Evolutionary conservation across 2,888 invertebrate species (phyloP).

Genomic region (Diaprepes abbreviatus): DNA sequence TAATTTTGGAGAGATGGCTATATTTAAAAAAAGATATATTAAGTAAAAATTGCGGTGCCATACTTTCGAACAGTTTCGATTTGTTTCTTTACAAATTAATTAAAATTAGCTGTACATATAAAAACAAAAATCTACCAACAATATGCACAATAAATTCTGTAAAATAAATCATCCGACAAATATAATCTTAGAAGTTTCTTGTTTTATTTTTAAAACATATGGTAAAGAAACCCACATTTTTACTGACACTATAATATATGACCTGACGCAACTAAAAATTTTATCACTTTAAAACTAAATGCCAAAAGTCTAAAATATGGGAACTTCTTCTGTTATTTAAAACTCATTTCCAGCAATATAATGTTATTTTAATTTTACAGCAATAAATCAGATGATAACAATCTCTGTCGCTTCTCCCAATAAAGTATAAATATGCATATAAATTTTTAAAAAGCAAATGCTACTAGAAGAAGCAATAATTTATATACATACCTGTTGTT

Average conservation of each 20-base stretch:
- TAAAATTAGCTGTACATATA: no score
- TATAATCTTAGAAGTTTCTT: not conserved
- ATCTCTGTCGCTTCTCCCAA: conserved; percentile 59
- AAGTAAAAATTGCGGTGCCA: no score
- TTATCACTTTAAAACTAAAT: conserved; percentile 14
- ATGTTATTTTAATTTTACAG: conserved; percentile 50
- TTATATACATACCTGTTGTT: conserved; percentile 66
- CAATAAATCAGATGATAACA: conserved; percentile 55
- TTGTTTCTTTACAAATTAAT: no score
- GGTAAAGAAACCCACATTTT: conserved; percentile 2
- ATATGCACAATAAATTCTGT: not conserved
- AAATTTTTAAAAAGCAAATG: conserved; percentile 59
- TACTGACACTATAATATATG: conserved; percentile 15
- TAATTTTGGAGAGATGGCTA: no score
- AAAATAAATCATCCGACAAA: not conserved
- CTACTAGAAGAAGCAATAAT: conserved; percentile 61
- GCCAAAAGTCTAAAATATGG: conserved; percentile 34
- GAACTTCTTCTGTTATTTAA: conserved; percentile 39
- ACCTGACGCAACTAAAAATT: conserved; percentile 8
- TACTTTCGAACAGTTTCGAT: no score
- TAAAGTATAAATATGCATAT: conserved; percentile 62
- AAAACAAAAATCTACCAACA: no score
- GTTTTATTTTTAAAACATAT: conserved; percentile 15
- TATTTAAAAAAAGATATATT: no score
- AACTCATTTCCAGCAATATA: conserved; percentile 42